Base-by-base conservation (phyloP, 2,888 invertebrate species). In the Apodemia hepburni region DNA sequence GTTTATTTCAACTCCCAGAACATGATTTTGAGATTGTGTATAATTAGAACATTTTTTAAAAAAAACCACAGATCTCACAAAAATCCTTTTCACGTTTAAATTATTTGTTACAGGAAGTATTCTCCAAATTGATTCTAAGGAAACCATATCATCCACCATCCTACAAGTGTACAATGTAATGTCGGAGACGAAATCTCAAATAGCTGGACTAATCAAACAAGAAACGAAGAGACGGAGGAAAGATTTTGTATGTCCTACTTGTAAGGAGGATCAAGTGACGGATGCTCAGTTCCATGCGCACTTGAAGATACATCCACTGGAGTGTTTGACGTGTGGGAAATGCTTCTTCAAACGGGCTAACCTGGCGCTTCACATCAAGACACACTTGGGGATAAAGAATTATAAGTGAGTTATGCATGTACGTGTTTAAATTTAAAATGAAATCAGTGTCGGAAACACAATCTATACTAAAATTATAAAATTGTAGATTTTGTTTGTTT, bases 301-400 rank as follows among this genome's bases (percentile, higher is more conserved):
- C 80, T 91, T 97, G 47, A 94, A 94, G 73, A 92, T 94, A 57
- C 97, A 97, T 81, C 97, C 97, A 0, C 91, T 97, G 62, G 96
- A 97, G 82, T 97, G 97, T 72, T 93, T 94, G 66, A 94, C 96
- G 18, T 97, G 97, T 76, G 96, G 96, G 15, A 96, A 96, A 77
- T 94, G 94, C 76, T 97, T 95, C 91, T 94, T 93, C 75, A 91
- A 94, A 18, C 93, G 95, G 78, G 94, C 94, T 69, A 96, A 95
- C 80, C 93, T 96, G 66, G 94, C 95, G 60, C 83, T 96, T 54
- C 97, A 97, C 79, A 92, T 95, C 79, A 96, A 96, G 78, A 94
- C 96, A 1, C 97, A 97, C 81, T 83, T 96, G 65, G 96, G 95
- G 18, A 95, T 97, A 76, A 96, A 95, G 77, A 95, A 95, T 69